Evolutionary conservation across 2,113 vertebrate species (phyloP).

Genomic region (Ictalurus furcatus): DNA sequence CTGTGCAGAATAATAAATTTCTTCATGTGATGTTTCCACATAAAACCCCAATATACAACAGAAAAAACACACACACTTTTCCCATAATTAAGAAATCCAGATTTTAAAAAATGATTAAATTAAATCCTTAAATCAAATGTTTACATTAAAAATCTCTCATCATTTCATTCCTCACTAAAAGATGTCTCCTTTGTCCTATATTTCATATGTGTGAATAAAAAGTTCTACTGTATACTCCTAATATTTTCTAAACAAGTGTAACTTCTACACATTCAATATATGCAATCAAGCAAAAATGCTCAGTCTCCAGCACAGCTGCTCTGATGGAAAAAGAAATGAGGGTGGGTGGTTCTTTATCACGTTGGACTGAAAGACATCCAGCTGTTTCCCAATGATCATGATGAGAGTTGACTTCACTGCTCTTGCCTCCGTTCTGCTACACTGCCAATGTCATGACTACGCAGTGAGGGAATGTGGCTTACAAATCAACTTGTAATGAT

Average conservation of each 20-base stretch:
- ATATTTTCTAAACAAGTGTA: background rate
- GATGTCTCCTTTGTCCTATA: background rate
- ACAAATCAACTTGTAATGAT: background rate
- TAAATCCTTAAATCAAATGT: background rate
- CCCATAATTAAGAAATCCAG: background rate
- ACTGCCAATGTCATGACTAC: background rate
- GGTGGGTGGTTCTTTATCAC: background rate
- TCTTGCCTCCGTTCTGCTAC: background rate
- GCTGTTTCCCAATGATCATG: constrained; percentile 31
- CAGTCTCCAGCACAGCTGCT: constrained; percentile 32
- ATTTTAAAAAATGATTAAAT: background rate
- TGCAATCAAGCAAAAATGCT: constrained; percentile 15
- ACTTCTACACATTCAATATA: constrained; percentile 5
- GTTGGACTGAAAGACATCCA: constrained; percentile 24
- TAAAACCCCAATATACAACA: background rate
- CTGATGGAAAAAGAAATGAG: background rate
- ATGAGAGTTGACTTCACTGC: constrained; percentile 19
- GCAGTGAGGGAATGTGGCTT: background rate
- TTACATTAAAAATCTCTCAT: background rate
- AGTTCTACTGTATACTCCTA: background rate
- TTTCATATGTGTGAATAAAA: background rate
- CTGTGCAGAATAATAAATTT: background rate
- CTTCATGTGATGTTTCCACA: background rate
- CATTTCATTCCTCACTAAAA: background rate
- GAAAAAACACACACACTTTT: background rate